Conservation (phyloP, 2,888 invertebrate species). For the Arenicola marina region DNA sequence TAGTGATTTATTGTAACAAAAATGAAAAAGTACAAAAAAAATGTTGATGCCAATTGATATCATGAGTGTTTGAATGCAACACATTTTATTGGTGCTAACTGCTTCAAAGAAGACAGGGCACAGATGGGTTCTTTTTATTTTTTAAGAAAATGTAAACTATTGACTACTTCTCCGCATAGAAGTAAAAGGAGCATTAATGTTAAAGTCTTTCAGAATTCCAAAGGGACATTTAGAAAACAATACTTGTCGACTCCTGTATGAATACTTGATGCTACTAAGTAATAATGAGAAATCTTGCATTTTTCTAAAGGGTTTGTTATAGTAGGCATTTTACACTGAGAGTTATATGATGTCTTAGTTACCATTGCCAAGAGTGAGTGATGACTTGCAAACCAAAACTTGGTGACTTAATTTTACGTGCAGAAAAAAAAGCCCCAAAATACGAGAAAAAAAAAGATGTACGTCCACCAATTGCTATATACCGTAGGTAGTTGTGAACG, state of each 20-base stretch:
- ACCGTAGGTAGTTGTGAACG: too few relatives aligned
- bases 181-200: slow-evolving; percentile 7
- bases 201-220: slow-evolving; percentile 6
- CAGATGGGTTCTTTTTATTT: slow-evolving; percentile 10
- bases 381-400: slow-evolving; percentile 7
- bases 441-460: too few relatives aligned
- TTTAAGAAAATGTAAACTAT: not conserved
- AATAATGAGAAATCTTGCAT: not conserved
- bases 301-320: slow-evolving; percentile 5
- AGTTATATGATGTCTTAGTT: too few relatives aligned
- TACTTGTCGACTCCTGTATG: not conserved
- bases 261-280: slow-evolving; percentile 2
- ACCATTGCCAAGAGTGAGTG: too few relatives aligned
- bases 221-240: too few relatives aligned
- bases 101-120: slow-evolving; percentile 11
- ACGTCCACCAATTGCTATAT: too few relatives aligned
- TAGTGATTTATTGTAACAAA: not conserved
- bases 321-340: not conserved
- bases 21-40: slow-evolving; percentile 1
- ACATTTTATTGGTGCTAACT: slow-evolving; percentile 8
- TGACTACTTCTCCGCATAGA: slow-evolving; percentile 3
- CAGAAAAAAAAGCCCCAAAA: too few relatives aligned
- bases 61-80: slow-evolving; percentile 8
- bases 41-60: not conserved
- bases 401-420: slow-evolving; percentile 9